These are phyloP conservation scores for Microplitis manilae DNA, from an alignment of 2,888 invertebrate genomes.

Conservation along the genomic window DNA sequence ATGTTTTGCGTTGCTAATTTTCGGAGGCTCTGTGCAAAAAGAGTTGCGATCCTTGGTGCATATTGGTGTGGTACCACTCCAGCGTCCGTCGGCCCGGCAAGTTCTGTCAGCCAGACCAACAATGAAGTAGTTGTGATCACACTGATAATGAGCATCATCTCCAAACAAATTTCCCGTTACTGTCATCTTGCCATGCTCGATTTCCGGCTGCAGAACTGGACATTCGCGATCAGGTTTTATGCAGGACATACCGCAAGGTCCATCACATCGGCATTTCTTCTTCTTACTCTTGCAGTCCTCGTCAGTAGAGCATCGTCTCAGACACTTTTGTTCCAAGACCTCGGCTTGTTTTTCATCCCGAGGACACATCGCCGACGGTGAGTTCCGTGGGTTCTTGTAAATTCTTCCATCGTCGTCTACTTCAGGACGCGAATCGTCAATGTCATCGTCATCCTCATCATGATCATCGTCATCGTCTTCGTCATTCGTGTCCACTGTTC, in stretches of 20 bases:
- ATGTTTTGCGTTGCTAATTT: conserved; percentile 88
- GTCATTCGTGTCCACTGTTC: conserved; percentile 70
- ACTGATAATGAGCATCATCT: conserved; percentile 87
- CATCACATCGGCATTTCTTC: conserved; percentile 97
- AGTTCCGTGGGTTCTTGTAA: conserved; percentile 91
- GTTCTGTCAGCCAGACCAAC: conserved; percentile 88
- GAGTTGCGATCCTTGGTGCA: conserved; percentile 86
- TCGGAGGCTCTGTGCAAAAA: conserved; percentile 89
- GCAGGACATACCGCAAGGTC: conserved; percentile 96
- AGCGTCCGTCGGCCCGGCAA: conserved; percentile 94
- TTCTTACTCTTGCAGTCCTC: conserved; percentile 97
- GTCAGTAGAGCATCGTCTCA: conserved; percentile 93
- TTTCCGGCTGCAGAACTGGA: conserved; percentile 80
- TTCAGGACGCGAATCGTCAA: conserved; percentile 70
- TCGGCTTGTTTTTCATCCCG: conserved; percentile 89
- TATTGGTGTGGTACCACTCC: conserved; percentile 87
- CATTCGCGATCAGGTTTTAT: conserved; percentile 97
- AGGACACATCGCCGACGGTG: conserved; percentile 88
- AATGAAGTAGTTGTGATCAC: conserved; percentile 90
- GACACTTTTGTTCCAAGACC: conserved; percentile 87
- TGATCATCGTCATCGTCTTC: conserved; percentile 74
- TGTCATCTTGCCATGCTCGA: conserved; percentile 84
- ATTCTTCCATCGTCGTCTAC: conserved; percentile 86
- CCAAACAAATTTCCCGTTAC: conserved; percentile 87
- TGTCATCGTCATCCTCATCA: conserved; percentile 71